Conservation (phyloP, 2,888 invertebrate species). For the Pseudanteris insignis region DNA sequence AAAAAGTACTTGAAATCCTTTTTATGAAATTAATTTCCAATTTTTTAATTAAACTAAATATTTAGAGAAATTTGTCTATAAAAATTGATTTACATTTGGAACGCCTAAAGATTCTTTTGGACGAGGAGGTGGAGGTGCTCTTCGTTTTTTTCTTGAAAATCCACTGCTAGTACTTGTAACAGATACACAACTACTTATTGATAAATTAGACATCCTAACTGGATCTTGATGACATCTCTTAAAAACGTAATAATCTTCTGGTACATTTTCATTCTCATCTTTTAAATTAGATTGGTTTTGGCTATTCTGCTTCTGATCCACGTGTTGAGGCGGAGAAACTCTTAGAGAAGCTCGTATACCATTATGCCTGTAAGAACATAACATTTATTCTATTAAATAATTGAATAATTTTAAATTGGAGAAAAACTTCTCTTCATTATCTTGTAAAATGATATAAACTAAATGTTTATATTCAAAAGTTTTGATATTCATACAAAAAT, state of each 20-base stretch:
- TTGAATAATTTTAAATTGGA: too few species aligned
- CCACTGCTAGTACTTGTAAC: slow-evolving; percentile 67
- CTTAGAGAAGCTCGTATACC: slow-evolving; percentile 57
- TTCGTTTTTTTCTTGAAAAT: slow-evolving; percentile 72
- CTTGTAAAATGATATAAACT: too few species aligned
- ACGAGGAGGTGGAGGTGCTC: slow-evolving; percentile 72
- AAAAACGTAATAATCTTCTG: slow-evolving; percentile 57
- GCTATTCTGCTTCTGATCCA: slow-evolving; percentile 16
- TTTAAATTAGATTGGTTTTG: slow-evolving; percentile 45
- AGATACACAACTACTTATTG: slow-evolving; percentile 60
- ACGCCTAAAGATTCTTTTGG: slow-evolving; percentile 49
- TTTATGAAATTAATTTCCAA: too few species aligned
- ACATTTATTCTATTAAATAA: too few species aligned
- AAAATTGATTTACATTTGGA: slow-evolving; percentile 48
- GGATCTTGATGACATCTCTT: slow-evolving; percentile 58
- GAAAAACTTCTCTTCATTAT: too few species aligned
- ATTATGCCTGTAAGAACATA: slow-evolving; percentile 50
- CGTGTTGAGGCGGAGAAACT: slow-evolving; percentile 35
- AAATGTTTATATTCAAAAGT: too few species aligned
- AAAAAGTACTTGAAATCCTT: too few species aligned
- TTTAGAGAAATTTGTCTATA: too few species aligned
- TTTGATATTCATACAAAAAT: too few species aligned
- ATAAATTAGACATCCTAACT: slow-evolving; percentile 59
- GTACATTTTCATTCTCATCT: slow-evolving; percentile 60
- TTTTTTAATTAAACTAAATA: too few species aligned